A percentile compares a stretch with the other conserved stretches of the same genome.
Conservation (phyloP, 2,888 invertebrate genomes). For the Drosophila nigritarsus region DNA sequence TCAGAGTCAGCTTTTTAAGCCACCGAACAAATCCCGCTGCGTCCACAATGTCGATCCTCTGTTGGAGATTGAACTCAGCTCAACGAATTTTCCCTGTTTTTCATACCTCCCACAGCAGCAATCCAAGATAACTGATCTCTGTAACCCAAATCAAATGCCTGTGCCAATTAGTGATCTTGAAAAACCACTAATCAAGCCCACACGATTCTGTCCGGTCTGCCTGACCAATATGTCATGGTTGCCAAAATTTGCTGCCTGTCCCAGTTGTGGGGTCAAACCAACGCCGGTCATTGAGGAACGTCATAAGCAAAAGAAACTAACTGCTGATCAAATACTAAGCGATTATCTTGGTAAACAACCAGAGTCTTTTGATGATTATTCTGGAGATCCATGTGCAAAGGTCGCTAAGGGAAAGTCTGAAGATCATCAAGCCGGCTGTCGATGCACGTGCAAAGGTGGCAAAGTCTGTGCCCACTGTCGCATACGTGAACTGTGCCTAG, state of each 20-base stretch:
- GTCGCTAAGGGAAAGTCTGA: slow-evolving; percentile 2
- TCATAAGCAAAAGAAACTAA: slow-evolving; percentile 70
- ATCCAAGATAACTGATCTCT: background rate
- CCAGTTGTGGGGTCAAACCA: slow-evolving; percentile 81
- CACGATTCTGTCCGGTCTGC: slow-evolving; percentile 80
- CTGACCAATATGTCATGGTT: slow-evolving; percentile 82
- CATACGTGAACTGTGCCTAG: slow-evolving; percentile 75
- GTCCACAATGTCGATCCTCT: background rate
- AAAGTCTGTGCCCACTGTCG: slow-evolving; percentile 82
- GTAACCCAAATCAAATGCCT: slow-evolving; percentile 7
- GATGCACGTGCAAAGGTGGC: slow-evolving; percentile 76
- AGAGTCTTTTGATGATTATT: slow-evolving; percentile 19
- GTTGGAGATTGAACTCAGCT: background rate
- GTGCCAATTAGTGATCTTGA: slow-evolving; percentile 28
- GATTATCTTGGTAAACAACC: slow-evolving; percentile 66
- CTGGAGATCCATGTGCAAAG: slow-evolving; percentile 29
- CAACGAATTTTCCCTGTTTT: slow-evolving; percentile 14
- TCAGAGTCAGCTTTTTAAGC: background rate
- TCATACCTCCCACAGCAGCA: slow-evolving; percentile 9
- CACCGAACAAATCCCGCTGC: background rate
- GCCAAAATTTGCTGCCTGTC: slow-evolving; percentile 85
- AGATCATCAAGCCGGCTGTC: slow-evolving; percentile 35
- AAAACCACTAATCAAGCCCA: slow-evolving; percentile 37
- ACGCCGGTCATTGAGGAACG: slow-evolving; percentile 69
- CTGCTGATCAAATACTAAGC: slow-evolving; percentile 78